Evolutionary conservation across 2,797 vertebrate species (phyloP), one percentile per base, ranked within the genome.

Genomic region (Typhlichthys subterraneus): DNA sequence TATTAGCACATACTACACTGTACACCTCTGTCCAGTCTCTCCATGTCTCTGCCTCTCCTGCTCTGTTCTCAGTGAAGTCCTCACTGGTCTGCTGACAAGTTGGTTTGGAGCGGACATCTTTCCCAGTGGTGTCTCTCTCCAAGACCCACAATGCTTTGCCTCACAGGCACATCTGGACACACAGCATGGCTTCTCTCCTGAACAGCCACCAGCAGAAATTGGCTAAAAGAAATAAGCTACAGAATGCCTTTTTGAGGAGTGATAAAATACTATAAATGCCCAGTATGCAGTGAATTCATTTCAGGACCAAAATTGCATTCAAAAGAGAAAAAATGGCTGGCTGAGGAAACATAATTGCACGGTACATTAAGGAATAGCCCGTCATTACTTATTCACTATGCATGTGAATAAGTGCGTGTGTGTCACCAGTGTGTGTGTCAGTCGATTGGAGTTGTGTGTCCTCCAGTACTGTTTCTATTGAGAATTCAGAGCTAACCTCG

Each of bases 401-500:
- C 45, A 19, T 49, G 49, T 61, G 11, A 46, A 11, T 61, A 23
- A 66, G 56, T 13, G 1, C 12, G 6, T 11, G 31, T 23, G 52
- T 62, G 70, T 77, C 67, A 59, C 46, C 17, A 42, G 53, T 67
- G 65, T 62, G 64, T 59, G 63, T 82, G 68, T 74, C 61, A 50
- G 67, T 69, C 65, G 76, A 79, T 92, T 88, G 79, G 75, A 71
- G 67, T 76, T 65, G 66, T 71, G 84, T 86, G 81, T 84, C 76
- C 82, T 83, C 78, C 76, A 71, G 81, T 64, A 79, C 77, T 80
- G 67, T 65, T 51, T 45, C 57, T 45, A 57, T 23, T 23, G 3
- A 23, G 23, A 23, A 23, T 23, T 23, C 23, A 23, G 23, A 23
- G 23, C 23, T 23, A 23, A 23, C 3, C 23, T 23, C 23, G 3